Base-by-base conservation (phyloP, 2,113 vertebrate species). In the Tragelaphus scriptus region DNA sequence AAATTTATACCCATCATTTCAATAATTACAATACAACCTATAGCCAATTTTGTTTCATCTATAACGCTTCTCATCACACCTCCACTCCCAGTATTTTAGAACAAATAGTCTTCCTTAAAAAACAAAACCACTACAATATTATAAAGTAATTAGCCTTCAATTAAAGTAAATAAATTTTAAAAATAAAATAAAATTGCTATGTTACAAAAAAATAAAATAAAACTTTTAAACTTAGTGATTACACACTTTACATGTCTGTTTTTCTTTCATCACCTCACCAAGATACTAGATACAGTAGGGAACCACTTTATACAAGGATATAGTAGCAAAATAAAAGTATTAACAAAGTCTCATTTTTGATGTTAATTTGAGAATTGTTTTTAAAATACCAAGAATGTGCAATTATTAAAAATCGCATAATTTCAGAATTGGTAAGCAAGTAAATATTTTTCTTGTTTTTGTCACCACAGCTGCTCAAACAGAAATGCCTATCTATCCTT, bases 301-400 rank as follows among this genome's bases (percentile, higher is more conserved):
- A 3, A 71, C 8, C 25, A 82, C 47, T 90, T 49, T 65, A 94
- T 87, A 23, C 49, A 68, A 95, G 61, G 56, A 21, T 87, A 44
- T 90, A 90, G 44, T 15, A 63, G 44, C 25, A 68, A 36, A 90
- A 47, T 17, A 65, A 12, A 88, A 75, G 75, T 71, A 95, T 53
- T 51, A 56, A 77, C 21, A 88, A 93, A 81, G 40, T 65, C 53
- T 85, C 58, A 94, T 53, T 97, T 84, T 86, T 91, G 32, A 53
- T 36, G 23, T 14, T 90, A 92, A 65, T 65, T 94, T 36, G 19
- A 90, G n/a, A 91, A 91, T 61, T 16, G 23, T 0, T 79, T 77
- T 95, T 56, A 13, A 80, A 85, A 55, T 80, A 82, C 17, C 28
- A 36, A 89, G 85, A 90, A 90, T 26, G n/a, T 53, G 7, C 13